Conservation (phyloP, 2,797 vertebrate species). For the Periophthalmus magnuspinnatus region DNA sequence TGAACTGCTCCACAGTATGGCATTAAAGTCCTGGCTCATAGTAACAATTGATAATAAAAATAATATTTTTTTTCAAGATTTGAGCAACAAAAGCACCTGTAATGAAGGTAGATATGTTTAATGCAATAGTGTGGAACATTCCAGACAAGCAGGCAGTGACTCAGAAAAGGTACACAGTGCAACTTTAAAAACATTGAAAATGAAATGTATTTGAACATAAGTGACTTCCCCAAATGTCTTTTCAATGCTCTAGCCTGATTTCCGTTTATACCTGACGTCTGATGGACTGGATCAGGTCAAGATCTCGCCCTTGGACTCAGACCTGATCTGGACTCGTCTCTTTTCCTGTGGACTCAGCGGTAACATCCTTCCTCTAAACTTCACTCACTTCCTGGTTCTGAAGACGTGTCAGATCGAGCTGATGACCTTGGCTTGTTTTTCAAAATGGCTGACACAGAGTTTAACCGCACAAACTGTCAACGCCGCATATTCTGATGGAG, state of each 20-base stretch:
- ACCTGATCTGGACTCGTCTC: constrained; percentile 31
- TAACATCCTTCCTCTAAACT: constrained; percentile 45
- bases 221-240: neutral
- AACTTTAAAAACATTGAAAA: too few species aligned
- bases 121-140: too few species aligned
- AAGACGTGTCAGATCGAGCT: constrained; percentile 58
- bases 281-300: neutral
- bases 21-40: too few species aligned
- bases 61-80: too few species aligned
- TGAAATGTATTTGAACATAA: too few species aligned
- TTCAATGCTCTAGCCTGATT: neutral
- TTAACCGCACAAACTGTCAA: neutral
- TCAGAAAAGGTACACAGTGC: too few species aligned
- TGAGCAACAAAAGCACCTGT: too few species aligned
- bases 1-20: too few species aligned
- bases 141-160: too few species aligned
- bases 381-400: constrained; percentile 39
- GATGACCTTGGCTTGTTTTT: constrained; percentile 57
- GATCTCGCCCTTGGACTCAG: constrained; percentile 23
- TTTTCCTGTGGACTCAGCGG: constrained; percentile 33
- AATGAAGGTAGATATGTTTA: too few species aligned
- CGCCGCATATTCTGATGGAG: neutral
- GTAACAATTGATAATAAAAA: too few species aligned
- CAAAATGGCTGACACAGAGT: constrained; percentile 52
- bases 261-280: neutral